Evolutionary conservation across 2,888 invertebrate species (phyloP).

Genomic region (Petrophora chlorosata): DNA sequence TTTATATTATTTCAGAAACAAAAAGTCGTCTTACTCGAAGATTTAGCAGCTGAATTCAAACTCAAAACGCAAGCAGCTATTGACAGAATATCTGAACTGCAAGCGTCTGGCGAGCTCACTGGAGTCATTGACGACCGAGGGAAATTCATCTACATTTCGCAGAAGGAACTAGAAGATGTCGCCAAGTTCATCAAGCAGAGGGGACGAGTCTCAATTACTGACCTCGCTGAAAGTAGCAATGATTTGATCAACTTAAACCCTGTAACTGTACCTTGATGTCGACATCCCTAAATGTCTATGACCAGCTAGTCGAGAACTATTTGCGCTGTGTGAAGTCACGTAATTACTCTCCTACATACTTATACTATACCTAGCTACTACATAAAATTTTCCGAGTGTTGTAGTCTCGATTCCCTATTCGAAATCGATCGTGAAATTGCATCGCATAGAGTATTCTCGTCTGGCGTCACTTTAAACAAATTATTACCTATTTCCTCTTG

Average conservation of each 20-base stretch:
- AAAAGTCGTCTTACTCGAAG: slow-evolving; percentile 97
- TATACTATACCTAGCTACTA: no score
- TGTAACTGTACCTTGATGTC: slow-evolving; percentile 53
- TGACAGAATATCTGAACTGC: slow-evolving; percentile 93
- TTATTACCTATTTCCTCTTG: slow-evolving; percentile 32
- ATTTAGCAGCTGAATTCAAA: slow-evolving; percentile 95
- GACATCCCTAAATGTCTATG: no score
- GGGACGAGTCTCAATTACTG: slow-evolving; percentile 96
- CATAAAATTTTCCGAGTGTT: no score
- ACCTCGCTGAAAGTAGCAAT: slow-evolving; percentile 97
- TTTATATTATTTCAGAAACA: slow-evolving; percentile 83
- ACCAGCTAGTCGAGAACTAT: no score
- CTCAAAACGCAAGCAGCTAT: slow-evolving; percentile 95
- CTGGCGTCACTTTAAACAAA: no score
- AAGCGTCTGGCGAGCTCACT: slow-evolving; percentile 92
- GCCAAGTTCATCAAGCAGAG: slow-evolving; percentile 98
- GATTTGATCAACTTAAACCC: slow-evolving; percentile 93
- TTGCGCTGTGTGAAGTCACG: no score
- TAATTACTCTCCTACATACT: no score
- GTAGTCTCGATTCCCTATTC: no score
- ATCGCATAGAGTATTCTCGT: no score
- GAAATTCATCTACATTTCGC: slow-evolving; percentile 98
- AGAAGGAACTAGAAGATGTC: slow-evolving; percentile 94
- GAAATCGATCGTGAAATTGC: no score
- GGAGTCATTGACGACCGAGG: slow-evolving; percentile 99